Evolutionary conservation across 23 tunicate genomes (phyloP), one percentile per base, ranked within the genome.

Genomic region (Botrylloides violaceus): DNA sequence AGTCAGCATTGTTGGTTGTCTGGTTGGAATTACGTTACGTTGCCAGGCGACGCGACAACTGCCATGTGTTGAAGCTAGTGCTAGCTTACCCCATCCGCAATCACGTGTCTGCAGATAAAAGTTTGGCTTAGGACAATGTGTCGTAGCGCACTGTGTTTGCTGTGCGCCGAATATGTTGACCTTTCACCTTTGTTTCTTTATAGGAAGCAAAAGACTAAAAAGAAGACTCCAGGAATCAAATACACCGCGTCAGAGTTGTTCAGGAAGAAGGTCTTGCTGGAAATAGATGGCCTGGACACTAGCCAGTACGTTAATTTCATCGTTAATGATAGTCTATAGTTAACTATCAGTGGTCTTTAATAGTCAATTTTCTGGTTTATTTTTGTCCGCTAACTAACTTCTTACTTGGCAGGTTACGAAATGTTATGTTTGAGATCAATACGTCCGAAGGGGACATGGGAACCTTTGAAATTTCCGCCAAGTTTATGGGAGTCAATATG

Each of bases 191-290:
- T 60, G 22, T 60, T 18, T 15, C 36, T 37, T 37, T 20, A 36
- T 56, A 55, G 65, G 53, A 73, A 83, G 49, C 73, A 73, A 59
- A 82, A 83, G 35, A 87, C 80, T 72, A 91, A 84, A 70, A 79
- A 79, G 76, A 81, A 80, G 65, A 73, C 43, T 0, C 77, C 77
- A 25, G 84, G 77, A 0, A 72, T 87, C 76, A 95, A 95, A 70
- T 95, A 95, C 80, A 83, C 96, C 2, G 99, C 96, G 2, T 77
- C 88, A 21, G 96, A 95, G 64, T 80, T 95, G 33, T 83, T 77
- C 56, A 62, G 95, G 36, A 95, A 95, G 80, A 83, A 84, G 35
- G 77, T 95, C 53, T 48, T 94, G 59, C 86, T 82, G 2, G 79
- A 87, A 82, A 79, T 95, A 24, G 99, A 87, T 5, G 88, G 84